A percentile compares a stretch with the other conserved stretches of the same genome.
These are phyloP conservation scores for Seira musarum DNA, from an alignment of 2,888 invertebrate species.

Conservation along the genomic window DNA sequence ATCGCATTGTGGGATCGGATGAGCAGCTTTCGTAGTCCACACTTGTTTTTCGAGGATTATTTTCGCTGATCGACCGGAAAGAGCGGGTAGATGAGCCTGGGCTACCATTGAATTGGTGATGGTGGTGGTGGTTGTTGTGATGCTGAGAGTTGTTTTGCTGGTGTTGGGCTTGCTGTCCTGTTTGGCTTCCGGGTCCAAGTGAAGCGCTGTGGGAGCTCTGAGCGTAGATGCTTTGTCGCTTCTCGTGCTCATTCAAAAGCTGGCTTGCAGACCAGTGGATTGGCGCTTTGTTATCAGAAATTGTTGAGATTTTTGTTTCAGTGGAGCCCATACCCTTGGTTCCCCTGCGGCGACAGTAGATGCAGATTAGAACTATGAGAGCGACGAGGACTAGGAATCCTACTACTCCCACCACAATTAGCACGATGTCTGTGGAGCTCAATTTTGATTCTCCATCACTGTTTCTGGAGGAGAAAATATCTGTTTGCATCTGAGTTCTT, in stretches of 20 bases:
- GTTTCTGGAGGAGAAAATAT: conserved; percentile 36
- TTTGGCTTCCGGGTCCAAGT: conserved; percentile 36
- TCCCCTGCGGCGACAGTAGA: conserved; percentile 72
- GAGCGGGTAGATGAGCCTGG: conserved; percentile 68
- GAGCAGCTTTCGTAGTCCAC: conserved; percentile 69
- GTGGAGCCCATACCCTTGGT: conserved; percentile 67
- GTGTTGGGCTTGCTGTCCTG: conserved; percentile 35
- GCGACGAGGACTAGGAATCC: conserved; percentile 73
- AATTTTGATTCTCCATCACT: conserved; percentile 44
- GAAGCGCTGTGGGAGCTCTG: conserved; percentile 61
- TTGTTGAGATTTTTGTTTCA: conserved; percentile 68
- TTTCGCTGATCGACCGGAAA: conserved; percentile 68
- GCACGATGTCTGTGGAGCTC: conserved; percentile 72
- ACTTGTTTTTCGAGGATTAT: conserved; percentile 64
- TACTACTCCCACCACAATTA: conserved; percentile 74
- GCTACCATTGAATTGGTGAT: conserved; percentile 57
- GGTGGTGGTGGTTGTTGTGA: conserved; percentile 42
- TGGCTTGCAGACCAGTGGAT: conserved; percentile 75
- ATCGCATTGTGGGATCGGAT: conserved; percentile 66
- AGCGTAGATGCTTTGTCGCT: conserved; percentile 75
- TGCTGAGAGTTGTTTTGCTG: conserved; percentile 32
- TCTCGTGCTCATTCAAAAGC: conserved; percentile 77
- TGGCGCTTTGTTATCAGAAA: conserved; percentile 67
- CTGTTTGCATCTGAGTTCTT: conserved; percentile 57
- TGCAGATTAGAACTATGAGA: conserved; percentile 75